These are phyloP conservation scores for Coracopsis vasa DNA, from an alignment of 2,113 vertebrate species.

Conservation along the genomic window DNA sequence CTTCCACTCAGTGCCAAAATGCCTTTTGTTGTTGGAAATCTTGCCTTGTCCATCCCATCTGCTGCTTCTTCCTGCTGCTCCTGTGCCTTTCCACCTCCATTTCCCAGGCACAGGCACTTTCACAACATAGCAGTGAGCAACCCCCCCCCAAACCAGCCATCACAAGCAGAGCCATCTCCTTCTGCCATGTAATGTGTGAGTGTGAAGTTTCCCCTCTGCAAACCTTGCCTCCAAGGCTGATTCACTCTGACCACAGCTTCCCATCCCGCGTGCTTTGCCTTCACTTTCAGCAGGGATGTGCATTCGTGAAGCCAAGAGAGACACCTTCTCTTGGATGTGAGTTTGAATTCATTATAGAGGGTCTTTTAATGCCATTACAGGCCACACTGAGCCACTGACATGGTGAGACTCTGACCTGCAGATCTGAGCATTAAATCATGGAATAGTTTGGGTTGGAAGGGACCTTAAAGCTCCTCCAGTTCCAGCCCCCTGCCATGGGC, in stretches of 20 bases:
- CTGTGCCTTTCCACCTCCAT: neutral
- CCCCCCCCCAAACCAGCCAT: neutral
- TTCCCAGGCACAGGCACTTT: neutral
- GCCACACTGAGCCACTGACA: neutral
- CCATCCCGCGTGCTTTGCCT: neutral
- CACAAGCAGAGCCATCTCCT: neutral
- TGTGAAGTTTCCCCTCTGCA: neutral
- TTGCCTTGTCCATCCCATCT: neutral
- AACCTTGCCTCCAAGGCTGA: neutral
- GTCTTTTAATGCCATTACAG: neutral
- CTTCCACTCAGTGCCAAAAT: neutral
- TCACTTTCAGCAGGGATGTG: accelerated
- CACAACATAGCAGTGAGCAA: neutral
- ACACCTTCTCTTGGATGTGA: accelerated
- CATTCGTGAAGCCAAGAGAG: neutral
- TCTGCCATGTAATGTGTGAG: accelerated
- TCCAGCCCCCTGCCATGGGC: neutral
- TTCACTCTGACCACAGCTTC: neutral
- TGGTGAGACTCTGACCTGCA: neutral
- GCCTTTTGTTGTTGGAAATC: neutral
- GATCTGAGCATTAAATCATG: neutral
- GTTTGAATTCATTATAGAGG: neutral
- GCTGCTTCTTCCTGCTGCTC: neutral
- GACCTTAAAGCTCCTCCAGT: neutral
- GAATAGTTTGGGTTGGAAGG: neutral